These are phyloP conservation scores for Dermatophagoides farinae DNA, from an alignment of 1,140 invertebrate species.

Conservation along the genomic window DNA sequence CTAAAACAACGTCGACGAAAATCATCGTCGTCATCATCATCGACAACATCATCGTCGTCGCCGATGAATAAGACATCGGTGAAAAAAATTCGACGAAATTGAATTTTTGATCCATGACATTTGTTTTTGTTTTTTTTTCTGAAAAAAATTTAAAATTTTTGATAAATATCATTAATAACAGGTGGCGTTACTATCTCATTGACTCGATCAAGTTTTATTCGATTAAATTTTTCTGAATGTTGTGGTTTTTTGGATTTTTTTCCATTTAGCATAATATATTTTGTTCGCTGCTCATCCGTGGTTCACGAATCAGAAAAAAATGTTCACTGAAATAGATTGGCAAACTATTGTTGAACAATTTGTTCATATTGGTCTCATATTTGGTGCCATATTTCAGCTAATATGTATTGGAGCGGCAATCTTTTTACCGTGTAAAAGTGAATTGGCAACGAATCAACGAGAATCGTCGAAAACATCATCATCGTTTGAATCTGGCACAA, in stretches of 20 bases:
- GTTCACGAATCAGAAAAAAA: neutral
- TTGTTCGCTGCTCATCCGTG: too few relatives aligned
- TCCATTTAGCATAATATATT: too few relatives aligned
- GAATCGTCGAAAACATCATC: neutral
- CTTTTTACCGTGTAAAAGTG: neutral
- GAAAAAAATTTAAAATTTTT: too few relatives aligned
- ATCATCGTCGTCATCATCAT: neutral
- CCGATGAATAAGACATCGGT: neutral
- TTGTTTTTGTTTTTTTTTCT: neutral
- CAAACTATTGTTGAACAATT: neutral
- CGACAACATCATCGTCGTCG: neutral
- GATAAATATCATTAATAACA: neutral
- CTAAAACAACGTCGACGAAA: neutral
- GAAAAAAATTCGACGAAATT: too few relatives aligned
- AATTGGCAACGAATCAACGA: neutral
- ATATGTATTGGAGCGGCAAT: conserved; percentile 6
- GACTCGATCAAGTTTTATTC: neutral
- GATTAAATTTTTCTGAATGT: neutral
- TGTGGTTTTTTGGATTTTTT: neutral
- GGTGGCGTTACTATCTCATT: neutral
- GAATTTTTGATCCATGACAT: too few relatives aligned
- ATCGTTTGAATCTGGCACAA: neutral
- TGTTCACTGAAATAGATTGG: neutral
- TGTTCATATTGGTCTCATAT: neutral
- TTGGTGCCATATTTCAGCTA: conserved; percentile 4